These are phyloP conservation scores for Diplolepis rosae DNA, from an alignment of 2,888 invertebrate genomes.

Conservation along the genomic window DNA sequence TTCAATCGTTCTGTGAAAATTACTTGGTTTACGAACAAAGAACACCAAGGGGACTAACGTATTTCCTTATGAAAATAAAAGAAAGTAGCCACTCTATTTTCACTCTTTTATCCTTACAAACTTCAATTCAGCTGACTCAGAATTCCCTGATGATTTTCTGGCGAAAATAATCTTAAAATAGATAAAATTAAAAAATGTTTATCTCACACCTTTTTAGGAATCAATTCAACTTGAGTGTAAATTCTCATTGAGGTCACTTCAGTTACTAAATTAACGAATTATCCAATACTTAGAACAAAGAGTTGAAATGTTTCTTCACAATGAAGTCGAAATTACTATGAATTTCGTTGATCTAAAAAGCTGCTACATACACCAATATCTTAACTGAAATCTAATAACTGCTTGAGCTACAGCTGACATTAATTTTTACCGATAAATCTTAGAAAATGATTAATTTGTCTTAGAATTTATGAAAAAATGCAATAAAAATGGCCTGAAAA, in stretches of 20 bases:
- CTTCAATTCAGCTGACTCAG: neutral
- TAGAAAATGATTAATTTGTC: too few relatives aligned
- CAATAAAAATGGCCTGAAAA: too few relatives aligned
- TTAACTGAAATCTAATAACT: too few relatives aligned
- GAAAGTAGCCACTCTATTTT: neutral
- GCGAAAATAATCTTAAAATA: neutral
- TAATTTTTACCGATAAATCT: too few relatives aligned
- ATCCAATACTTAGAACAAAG: neutral
- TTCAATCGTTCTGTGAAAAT: slow-evolving; percentile 15
- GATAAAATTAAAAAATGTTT: neutral
- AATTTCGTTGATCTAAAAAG: neutral
- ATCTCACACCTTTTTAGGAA: too few relatives aligned
- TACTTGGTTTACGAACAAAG: slow-evolving; percentile 14
- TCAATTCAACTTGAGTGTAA: neutral
- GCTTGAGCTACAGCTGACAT: too few relatives aligned
- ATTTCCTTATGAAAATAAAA: neutral
- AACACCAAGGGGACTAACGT: neutral
- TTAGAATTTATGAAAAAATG: too few relatives aligned
- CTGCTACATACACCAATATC: too few relatives aligned
- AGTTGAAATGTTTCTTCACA: neutral
- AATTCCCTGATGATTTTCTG: neutral
- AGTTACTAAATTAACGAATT: neutral
- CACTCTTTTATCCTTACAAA: neutral
- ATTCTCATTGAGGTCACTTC: neutral
- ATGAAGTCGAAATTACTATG: neutral